Conservation (phyloP, 2,888 invertebrate species). For the Drosophila incognita region DNA sequence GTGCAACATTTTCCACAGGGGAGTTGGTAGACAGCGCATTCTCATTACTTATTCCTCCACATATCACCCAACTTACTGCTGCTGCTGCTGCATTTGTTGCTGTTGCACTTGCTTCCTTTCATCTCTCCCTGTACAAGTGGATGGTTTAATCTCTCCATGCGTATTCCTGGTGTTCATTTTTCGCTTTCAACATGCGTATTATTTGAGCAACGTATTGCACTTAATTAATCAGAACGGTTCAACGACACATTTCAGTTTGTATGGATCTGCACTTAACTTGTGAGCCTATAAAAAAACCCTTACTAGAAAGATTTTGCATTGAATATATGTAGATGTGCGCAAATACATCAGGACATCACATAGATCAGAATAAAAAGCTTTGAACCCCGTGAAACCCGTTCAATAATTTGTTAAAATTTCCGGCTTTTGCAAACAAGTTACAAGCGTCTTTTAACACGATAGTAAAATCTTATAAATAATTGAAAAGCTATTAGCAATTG, state of each 20-base stretch:
- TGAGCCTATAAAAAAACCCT: not conserved
- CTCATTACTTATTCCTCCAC: slow-evolving; percentile 11
- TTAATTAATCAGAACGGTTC: not conserved
- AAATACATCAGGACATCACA: not conserved
- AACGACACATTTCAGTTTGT: not conserved
- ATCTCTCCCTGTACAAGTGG: not conserved
- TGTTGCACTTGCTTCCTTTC: not conserved
- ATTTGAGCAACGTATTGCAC: not conserved
- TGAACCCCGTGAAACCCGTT: not conserved
- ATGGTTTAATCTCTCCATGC: slow-evolving; percentile 1
- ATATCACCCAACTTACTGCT: not conserved
- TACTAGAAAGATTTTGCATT: not conserved
- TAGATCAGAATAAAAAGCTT: not conserved
- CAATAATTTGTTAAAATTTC: slow-evolving; percentile 17
- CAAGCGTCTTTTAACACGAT: slow-evolving; percentile 13
- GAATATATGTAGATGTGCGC: not conserved
- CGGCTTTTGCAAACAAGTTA: slow-evolving; percentile 21
- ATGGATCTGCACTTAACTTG: not conserved
- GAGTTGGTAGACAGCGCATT: slow-evolving; percentile 11
- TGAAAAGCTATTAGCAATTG: slow-evolving; percentile 50
- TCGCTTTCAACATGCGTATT: not conserved
- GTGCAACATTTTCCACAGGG: not conserved
- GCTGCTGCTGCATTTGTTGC: no score
- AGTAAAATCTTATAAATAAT: slow-evolving; percentile 62
- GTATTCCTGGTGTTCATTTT: not conserved